Conservation (phyloP, 2,888 invertebrate genomes). For the Dasypogon diadema region DNA sequence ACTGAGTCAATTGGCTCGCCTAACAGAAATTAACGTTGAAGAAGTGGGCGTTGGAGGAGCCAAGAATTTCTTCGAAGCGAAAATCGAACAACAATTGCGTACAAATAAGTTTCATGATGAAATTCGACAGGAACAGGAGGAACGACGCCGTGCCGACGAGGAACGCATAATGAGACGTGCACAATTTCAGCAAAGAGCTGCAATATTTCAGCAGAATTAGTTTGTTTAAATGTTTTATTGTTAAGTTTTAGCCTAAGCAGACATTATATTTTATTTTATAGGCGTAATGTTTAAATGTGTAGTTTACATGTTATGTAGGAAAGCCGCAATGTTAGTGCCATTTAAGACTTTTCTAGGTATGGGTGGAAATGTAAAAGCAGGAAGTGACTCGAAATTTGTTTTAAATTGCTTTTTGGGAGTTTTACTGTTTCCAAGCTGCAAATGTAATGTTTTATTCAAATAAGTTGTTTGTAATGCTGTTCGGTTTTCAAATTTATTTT, state of each 20-base stretch:
- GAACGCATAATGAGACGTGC: slow-evolving; percentile 84
- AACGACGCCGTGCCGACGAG: slow-evolving; percentile 84
- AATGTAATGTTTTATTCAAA: slow-evolving; percentile 7
- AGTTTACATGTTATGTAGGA: slow-evolving; percentile 19
- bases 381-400: not conserved
- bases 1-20: slow-evolving; percentile 83
- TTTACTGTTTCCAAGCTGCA: not conserved
- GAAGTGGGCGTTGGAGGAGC: slow-evolving; percentile 95
- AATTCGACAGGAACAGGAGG: slow-evolving; percentile 92
- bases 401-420: not conserved
- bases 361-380: not conserved
- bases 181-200: slow-evolving; percentile 90
- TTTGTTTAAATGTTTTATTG: slow-evolving; percentile 4
- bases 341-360: slow-evolving; percentile 36
- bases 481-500: slow-evolving; percentile 38
- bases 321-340: slow-evolving; percentile 42
- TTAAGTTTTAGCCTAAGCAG: slow-evolving; percentile 16
- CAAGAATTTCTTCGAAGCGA: slow-evolving; percentile 95
- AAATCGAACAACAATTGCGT: slow-evolving; percentile 88
- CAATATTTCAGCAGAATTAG: slow-evolving; percentile 77
- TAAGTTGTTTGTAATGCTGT: slow-evolving; percentile 9
- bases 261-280: slow-evolving; percentile 37
- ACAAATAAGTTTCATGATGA: slow-evolving; percentile 92
- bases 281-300: slow-evolving; percentile 26
- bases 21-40: slow-evolving; percentile 93